Percentiles rank a stretch among this genome's conserved stretches.
These are phyloP conservation scores for Hirtodrosophila confusa DNA, from an alignment of 2,888 invertebrate genomes.

Conservation along the genomic window DNA sequence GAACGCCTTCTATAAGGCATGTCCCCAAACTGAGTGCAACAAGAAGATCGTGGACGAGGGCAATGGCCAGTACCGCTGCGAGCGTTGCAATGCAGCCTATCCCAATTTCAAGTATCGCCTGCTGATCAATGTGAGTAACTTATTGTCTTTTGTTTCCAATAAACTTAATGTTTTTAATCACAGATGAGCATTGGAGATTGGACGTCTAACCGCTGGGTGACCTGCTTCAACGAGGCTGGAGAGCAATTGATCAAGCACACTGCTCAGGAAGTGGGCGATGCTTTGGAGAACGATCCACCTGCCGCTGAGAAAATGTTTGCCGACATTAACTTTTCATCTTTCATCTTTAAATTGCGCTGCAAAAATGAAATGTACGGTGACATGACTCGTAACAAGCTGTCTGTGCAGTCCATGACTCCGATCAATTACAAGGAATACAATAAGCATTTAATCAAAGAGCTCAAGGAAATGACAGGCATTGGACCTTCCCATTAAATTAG, in stretches of 20 bases:
- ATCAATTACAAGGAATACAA: conserved; percentile 92
- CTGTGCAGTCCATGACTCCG: conserved; percentile 88
- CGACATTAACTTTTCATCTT: conserved; percentile 91
- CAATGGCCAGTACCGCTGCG: conserved; percentile 95
- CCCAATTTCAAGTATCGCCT: conserved; percentile 94
- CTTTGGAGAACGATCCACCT: conserved; percentile 88
- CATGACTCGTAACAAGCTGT: conserved; percentile 88
- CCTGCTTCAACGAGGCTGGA: conserved; percentile 93
- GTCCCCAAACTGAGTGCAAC: conserved; percentile 94
- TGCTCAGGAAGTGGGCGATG: conserved; percentile 91
- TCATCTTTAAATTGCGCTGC: conserved; percentile 92
- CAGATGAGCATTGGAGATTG: conserved; percentile 94
- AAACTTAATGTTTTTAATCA: background rate
- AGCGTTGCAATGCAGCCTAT: conserved; percentile 95
- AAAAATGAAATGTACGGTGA: conserved; percentile 95
- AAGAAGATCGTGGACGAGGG: conserved; percentile 96
- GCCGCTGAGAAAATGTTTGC: conserved; percentile 89
- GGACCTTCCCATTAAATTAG: conserved; percentile 69
- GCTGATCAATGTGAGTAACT: conserved; percentile 89
- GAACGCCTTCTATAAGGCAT: conserved; percentile 95
- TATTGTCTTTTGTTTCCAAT: background rate
- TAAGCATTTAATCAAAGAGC: conserved; percentile 88
- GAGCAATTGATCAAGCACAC: conserved; percentile 90
- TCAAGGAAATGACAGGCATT: conserved; percentile 87
- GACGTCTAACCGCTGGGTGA: conserved; percentile 94